Percentiles rank a stretch among this genome's conserved stretches.
Conservation (phyloP, 35 echinoderm and acorn worm genomes). For the Holothuria glaberrima region DNA sequence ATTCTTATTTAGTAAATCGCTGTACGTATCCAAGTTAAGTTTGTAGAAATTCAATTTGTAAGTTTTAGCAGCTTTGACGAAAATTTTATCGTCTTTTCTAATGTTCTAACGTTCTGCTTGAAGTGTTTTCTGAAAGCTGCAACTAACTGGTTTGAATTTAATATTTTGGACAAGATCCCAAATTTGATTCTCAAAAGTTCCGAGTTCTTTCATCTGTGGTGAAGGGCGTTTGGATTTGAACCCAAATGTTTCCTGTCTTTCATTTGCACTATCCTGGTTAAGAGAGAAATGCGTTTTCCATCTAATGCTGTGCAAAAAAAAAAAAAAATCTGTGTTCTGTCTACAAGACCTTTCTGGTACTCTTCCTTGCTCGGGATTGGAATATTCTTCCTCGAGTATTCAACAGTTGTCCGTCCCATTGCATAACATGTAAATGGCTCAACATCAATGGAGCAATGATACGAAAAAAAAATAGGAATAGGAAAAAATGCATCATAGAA, state of each 20-base stretch:
- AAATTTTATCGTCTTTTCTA: no score
- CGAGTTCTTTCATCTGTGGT: not conserved
- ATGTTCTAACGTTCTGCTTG: not conserved
- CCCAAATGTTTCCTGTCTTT: conserved; percentile 11
- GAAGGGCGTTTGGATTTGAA: not conserved
- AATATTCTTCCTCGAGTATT: not conserved
- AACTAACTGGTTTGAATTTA: no score
- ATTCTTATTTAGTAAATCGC: not conserved
- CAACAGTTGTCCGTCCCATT: not conserved
- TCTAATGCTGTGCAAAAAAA: no score
- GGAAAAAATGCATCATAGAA: no score
- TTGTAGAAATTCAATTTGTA: conserved; percentile 15
- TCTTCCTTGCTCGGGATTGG: not conserved
- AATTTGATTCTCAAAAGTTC: not conserved
- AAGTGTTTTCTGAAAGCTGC: no score
- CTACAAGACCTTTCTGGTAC: no score
- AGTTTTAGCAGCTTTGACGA: no score
- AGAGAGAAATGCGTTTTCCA: not conserved
- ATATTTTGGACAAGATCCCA: not conserved
- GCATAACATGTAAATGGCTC: not conserved
- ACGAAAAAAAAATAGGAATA: no score
- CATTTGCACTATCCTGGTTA: not conserved
- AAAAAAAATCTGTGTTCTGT: not conserved
- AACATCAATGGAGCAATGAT: no score
- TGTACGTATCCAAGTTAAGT: not conserved